Evolutionary conservation across 2,888 invertebrate species (phyloP), one percentile per base, ranked within the genome.

Genomic region (Drosophila stalkeri): DNA sequence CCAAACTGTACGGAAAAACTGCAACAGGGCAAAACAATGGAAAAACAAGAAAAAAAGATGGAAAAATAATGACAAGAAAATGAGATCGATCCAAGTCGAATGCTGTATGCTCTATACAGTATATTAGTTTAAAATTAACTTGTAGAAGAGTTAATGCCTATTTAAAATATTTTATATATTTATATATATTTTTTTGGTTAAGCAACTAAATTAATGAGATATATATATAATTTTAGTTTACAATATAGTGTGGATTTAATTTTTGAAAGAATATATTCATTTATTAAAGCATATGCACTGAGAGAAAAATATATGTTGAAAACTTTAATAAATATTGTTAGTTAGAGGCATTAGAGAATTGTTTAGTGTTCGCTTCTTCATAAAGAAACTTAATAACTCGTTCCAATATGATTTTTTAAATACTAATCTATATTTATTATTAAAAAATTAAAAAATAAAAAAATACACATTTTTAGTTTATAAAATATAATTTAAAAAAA

Each of bases 11-110:
- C 72, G 72, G 82, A 82, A 84, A 86, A 84, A 85, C 86, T 77
- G 88, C 81, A 82, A 74, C 86, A 75, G 70, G 46, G 70, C 80
- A 80, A 82, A 87, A 87, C 85, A 84, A 80, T 69, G 72, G 81
- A 71, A 61, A 69, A 69, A 64, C 54, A 56, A 47, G 4, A 16
- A 23, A 37, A 46, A 27, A 79, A 33, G 18, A 55, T 43, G 35
- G 27, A 35, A 74, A 54, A 63, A 16, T 7, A 66, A 57, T 69
- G 65, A 62, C 20, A 47, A 9, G 47, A 37, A 43, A n/a, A 31
- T 12, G 12, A 3, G 4, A 46, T 5, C 8, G 16, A 27, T n/a
- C 14, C 27, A 57, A 62, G 60, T 33, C 67, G 85, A 79, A 47
- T 41, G 7, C 3, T 33, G 18, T 8, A 65, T 65, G 63, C 64